Evolutionary conservation across 1,140 invertebrate genomes (phyloP), one percentile per base, ranked within the genome.

Genomic region (Tetramorium alpestre): DNA sequence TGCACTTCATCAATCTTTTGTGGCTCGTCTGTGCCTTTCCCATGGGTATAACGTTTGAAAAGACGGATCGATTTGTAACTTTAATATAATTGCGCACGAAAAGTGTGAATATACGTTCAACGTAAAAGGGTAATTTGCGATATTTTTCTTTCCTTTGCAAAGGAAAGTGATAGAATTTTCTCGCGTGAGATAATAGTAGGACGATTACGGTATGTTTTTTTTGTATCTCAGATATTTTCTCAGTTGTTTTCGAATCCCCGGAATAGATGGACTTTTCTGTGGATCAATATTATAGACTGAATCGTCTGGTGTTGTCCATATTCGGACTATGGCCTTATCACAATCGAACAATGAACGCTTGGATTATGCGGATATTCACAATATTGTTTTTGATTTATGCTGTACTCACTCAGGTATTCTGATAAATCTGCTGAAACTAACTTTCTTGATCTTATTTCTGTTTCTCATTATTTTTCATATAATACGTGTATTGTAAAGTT

Each of bases 261-360:
- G 18, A 78, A 51, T 54, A 62, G 13, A 86, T 81, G 85, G 62
- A 86, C 22, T 60, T 70, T 11, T 47, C 28, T 5, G 6, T 69
- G 7, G 22, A 70, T 58, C 76, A 18, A 6, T 47, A 76, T 18
- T 85, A 60, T 73, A 73, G 54, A 38, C n/a, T 72, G 44, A 84
- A 87, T 80, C 81, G 64, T 67, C 41, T 75, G 33, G 73, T 86
- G n/a, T 73, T 75, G 49, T 69, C 76, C 22, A 10, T 69, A 5
- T 49, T 62, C 8, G 65, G 85, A 47, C 2, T 62, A 28, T 86
- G 85, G 76, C 76, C 85, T 41, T 80, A 86, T 56, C 54, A 86
- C 1, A 58, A 7, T 4, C 18, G 18, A 65, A 22, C 49, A 8
- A 18, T 0, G 16, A 58, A 64, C 28, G 25, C 25, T 41, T 6